Conservation (phyloP, 2,797 vertebrate species). For the Gallinago solitaria region DNA sequence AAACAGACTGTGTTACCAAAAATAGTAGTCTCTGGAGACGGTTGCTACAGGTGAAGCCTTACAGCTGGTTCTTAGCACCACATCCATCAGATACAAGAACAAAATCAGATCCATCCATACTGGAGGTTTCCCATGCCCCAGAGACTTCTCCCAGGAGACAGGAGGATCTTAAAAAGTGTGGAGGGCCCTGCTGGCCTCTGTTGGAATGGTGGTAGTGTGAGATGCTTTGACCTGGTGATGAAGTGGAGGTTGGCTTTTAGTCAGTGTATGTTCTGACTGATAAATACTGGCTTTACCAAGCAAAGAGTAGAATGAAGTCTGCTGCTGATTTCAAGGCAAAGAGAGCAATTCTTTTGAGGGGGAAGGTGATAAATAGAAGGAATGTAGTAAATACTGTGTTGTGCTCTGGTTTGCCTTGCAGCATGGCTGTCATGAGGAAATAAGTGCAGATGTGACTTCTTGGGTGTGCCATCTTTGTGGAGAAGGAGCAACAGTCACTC, state of each 20-base stretch:
- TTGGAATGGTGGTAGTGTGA: neutral
- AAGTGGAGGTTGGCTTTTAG: neutral
- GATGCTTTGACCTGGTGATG: neutral
- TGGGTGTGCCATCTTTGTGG: neutral
- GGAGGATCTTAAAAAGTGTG: neutral
- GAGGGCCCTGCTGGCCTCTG: fast-evolving
- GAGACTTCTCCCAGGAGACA: neutral
- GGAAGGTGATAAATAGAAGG: neutral
- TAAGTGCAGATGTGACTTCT: neutral
- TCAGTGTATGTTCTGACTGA: neutral
- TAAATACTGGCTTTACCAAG: neutral
- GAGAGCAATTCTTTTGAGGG: neutral
- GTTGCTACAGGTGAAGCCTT: neutral
- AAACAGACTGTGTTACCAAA: neutral
- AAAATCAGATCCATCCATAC: neutral
- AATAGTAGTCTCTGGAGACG: neutral
- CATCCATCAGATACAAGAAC: neutral
- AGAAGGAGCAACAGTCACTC: neutral
- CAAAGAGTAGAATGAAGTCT: neutral
- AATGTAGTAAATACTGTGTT: neutral
- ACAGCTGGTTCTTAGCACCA: neutral
- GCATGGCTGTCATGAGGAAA: neutral
- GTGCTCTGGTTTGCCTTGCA: neutral
- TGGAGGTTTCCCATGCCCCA: neutral
- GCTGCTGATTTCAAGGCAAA: neutral